Conservation (phyloP, 2,888 invertebrate genomes). For the Acronicta leporina region DNA sequence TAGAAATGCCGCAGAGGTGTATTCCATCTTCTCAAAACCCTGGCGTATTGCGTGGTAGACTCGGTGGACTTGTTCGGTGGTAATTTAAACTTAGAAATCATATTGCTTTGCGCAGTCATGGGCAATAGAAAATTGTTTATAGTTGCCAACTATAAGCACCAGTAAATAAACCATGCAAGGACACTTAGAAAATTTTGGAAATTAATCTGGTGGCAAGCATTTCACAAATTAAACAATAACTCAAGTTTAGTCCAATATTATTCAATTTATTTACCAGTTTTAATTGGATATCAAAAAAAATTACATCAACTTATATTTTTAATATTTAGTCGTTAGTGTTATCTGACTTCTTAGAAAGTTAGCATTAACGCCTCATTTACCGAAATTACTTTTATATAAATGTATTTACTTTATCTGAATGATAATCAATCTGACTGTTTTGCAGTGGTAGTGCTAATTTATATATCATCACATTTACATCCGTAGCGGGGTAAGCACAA, state of each 20-base stretch:
- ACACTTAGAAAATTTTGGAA: neutral
- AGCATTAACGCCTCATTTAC: constrained; percentile 14
- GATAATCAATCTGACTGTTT: constrained; percentile 6
- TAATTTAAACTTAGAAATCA: neutral
- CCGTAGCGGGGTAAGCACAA: constrained; percentile 26
- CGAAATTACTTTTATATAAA: constrained; percentile 31
- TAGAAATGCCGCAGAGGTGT: no score
- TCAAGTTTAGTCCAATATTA: neutral
- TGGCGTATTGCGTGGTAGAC: no score
- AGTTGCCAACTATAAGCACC: neutral
- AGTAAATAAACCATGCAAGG: neutral
- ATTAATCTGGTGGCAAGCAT: no score
- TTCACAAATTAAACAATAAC: neutral
- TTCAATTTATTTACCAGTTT: no score
- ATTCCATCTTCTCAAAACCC: no score
- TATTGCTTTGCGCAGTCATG: neutral
- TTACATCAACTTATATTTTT: constrained; percentile 6
- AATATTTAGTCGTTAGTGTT: constrained; percentile 19
- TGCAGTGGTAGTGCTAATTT: constrained; percentile 4
- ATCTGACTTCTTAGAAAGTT: no score
- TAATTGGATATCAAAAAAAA: neutral
- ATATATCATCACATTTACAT: constrained; percentile 37
- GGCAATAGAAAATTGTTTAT: constrained; percentile 1
- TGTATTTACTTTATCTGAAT: constrained; percentile 13
- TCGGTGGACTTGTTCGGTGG: no score